phyloP scores from a whole-genome alignment of 92 coral and sea anemone genomes.

The Parazoanthus atlanticus region DNA sequence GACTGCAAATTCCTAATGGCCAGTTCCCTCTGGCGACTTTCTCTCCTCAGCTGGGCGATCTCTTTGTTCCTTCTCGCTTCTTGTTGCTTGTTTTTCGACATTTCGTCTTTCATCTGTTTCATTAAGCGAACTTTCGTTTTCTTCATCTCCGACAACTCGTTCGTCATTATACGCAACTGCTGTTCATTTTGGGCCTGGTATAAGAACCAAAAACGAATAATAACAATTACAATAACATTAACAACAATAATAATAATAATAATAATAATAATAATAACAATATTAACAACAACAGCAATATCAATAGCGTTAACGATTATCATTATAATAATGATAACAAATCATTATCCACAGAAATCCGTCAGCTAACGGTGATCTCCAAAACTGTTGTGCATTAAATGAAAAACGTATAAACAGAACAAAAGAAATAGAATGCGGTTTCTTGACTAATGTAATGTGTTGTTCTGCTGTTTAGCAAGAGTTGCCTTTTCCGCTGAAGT shows the following conservation, averaged over 20 bases:
- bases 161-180: conserved; percentile 71
- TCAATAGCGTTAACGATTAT: no score
- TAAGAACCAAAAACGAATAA: background rate
- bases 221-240: background rate
- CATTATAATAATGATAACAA: no score
- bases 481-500: no score
- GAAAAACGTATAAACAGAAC: no score
- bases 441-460: no score
- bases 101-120: conserved; percentile 98
- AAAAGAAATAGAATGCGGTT: no score
- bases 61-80: conserved; percentile 84
- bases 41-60: conserved; percentile 91
- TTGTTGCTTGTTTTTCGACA: conserved; percentile 86
- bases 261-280: background rate
- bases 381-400: no score
- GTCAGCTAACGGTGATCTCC: no score
- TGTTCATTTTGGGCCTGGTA: conserved; percentile 87
- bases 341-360: no score
- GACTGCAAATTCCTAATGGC: conserved; percentile 84
- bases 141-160: conserved; percentile 88
- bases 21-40: conserved; percentile 83
- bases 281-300: no score
- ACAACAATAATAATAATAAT: background rate
- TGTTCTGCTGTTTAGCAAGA: no score
- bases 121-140: conserved; percentile 86